A percentile compares a stretch with the other conserved stretches of the same genome.
Evolutionary conservation across 2,888 invertebrate species (phyloP).

Genomic region (Keiferia lycopersicella): DNA sequence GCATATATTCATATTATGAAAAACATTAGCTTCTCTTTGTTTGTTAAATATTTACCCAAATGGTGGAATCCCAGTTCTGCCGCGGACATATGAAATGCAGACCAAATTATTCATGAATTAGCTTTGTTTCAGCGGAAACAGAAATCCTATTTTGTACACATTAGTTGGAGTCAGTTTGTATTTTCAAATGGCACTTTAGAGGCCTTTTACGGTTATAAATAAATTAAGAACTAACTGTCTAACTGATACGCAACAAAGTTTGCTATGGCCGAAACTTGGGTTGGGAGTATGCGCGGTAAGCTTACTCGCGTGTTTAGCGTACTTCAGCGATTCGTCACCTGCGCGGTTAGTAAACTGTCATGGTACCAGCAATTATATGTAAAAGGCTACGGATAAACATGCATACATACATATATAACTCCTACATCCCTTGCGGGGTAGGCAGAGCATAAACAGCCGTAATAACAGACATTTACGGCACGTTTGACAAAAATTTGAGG

Average conservation of each 20-base stretch:
- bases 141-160: not conserved
- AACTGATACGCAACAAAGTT: not conserved
- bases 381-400: not conserved
- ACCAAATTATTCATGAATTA: slow-evolving; percentile 14
- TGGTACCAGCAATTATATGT: not conserved
- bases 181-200: not conserved
- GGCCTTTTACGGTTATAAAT: not conserved
- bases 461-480: too few relatives aligned
- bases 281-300: too few relatives aligned
- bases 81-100: slow-evolving; percentile 12
- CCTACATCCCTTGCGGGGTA: too few relatives aligned
- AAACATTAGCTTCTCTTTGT: not conserved
- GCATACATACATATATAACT: too few relatives aligned
- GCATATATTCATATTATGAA: not conserved
- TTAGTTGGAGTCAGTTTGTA: not conserved
- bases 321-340: too few relatives aligned
- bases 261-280: not conserved
- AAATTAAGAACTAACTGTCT: not conserved
- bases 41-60: not conserved
- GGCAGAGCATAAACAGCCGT: too few relatives aligned
- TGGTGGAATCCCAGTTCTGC: not conserved
- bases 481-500: too few relatives aligned
- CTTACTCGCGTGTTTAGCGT: too few relatives aligned
- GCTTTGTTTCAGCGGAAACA: not conserved
- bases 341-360: too few relatives aligned